Conservation (phyloP, 2,888 invertebrate species). For the Andricus quercusramuli region DNA sequence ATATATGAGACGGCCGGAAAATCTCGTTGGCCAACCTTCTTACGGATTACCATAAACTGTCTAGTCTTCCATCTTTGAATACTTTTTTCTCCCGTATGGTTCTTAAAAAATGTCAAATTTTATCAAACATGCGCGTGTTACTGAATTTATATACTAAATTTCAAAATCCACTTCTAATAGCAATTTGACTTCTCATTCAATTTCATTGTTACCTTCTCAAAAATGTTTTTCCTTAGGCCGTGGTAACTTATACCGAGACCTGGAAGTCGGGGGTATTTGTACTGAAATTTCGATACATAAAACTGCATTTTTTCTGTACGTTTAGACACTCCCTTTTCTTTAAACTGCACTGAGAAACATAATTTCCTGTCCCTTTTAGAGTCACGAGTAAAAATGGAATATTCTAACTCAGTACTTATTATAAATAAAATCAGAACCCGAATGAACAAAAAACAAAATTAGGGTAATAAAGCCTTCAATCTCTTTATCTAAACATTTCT, state of each 20-base stretch:
- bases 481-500: neutral
- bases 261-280: too few relatives aligned
- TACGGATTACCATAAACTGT: conserved; percentile 6
- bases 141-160: conserved; percentile 13
- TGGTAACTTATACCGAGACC: too few relatives aligned
- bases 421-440: too few relatives aligned
- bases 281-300: too few relatives aligned
- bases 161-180: neutral
- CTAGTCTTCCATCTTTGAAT: conserved; percentile 3
- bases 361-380: too few relatives aligned
- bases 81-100: conserved; percentile 14
- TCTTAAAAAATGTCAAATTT: conserved; percentile 23
- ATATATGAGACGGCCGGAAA: conserved; percentile 30
- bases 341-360: neutral
- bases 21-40: conserved; percentile 17
- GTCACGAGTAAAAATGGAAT: too few relatives aligned
- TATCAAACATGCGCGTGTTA: neutral
- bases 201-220: neutral
- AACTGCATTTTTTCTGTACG: too few relatives aligned
- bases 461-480: too few relatives aligned
- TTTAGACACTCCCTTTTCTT: too few relatives aligned
- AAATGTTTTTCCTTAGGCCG: neutral
- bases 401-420: too few relatives aligned
- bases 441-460: too few relatives aligned
- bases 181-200: neutral